These are phyloP conservation scores for Prionailurus bengalensis DNA, from an alignment of 2,113 vertebrate species.

Conservation along the genomic window DNA sequence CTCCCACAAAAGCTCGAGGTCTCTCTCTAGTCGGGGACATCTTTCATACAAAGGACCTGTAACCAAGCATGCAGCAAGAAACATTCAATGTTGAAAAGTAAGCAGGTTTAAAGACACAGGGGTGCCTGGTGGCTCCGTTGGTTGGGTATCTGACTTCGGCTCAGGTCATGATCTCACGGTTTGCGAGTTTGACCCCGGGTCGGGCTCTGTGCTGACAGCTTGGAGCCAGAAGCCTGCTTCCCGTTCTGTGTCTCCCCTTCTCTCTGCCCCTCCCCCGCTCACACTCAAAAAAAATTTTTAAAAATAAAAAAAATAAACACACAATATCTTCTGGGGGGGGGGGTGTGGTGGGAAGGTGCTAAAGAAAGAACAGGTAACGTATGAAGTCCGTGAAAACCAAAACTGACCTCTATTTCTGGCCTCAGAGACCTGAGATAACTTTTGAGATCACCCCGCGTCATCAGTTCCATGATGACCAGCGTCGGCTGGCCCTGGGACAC, in stretches of 20 bases:
- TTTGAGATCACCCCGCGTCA: slow-evolving; percentile 99
- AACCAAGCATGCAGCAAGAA: not conserved
- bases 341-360: no score
- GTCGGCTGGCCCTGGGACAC: slow-evolving; percentile 99
- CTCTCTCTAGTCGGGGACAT: not conserved
- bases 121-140: no score
- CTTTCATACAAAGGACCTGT: accelerated
- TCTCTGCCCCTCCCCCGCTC: no score
- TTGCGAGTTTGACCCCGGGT: no score
- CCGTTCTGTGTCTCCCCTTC: no score
- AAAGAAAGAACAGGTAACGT: not conserved
- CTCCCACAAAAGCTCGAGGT: not conserved
- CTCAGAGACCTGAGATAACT: slow-evolving; percentile 96
- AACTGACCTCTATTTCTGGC: slow-evolving; percentile 93
- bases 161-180: no score
- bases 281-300: no score
- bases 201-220: no score
- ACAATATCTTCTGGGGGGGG: not conserved
- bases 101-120: not conserved
- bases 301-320: not conserved
- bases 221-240: no score
- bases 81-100: not conserved
- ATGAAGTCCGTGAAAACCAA: accelerated
- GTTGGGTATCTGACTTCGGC: no score
- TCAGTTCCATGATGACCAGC: slow-evolving; percentile 99